Evolutionary conservation across 2,113 vertebrate genomes (phyloP), one percentile per base, ranked within the genome.

Genomic region (Otolemur garnettii): DNA sequence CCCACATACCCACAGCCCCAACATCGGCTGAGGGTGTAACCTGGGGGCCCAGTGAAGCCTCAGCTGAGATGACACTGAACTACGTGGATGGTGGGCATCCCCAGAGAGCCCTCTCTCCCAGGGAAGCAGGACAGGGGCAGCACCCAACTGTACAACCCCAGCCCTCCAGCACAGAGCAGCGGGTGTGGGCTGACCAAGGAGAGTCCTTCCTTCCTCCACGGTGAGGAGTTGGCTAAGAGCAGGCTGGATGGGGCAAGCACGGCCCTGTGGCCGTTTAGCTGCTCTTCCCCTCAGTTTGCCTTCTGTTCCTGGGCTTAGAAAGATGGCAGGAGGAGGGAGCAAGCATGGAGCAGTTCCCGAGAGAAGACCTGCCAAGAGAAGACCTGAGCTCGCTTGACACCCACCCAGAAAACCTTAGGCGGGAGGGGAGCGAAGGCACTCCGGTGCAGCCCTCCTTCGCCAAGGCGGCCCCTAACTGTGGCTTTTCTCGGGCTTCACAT

Each of bases 201-300:
- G 10, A n/a, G 8, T 4, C 18, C 9, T 22, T 45, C 28, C 21
- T 66, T 80, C 5, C 5, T 21, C 17, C 35, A n/a, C 28, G 14
- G 1, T 4, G 7, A 9, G 50, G 53, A 55, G 26, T 30, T 45
- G 50, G 35, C 2, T 24, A 1, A 8, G 24, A 55, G 35, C 42
- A 30, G 11, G 1, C 0, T 2, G 18, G 14, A 1, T 0, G 35
- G 30, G 7, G 1, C 10, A 22, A 24, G 24, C 1, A 18, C 64
- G 35, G 2, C 0, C 0, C 0, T 3, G 4, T 30, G 57, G 10
- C 13, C 17, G 3, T 1, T 8, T 1, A 6, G 10, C 0, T 0
- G 2, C 18, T 55, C 2, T 87, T 35, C 53, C 14, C 10, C 3
- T 45, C 15, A 50, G 24, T 7, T 79, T 24, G 2, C 6, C 64